Conservation (phyloP, 2,888 invertebrate genomes). For the Synanthedon vespiformis region DNA sequence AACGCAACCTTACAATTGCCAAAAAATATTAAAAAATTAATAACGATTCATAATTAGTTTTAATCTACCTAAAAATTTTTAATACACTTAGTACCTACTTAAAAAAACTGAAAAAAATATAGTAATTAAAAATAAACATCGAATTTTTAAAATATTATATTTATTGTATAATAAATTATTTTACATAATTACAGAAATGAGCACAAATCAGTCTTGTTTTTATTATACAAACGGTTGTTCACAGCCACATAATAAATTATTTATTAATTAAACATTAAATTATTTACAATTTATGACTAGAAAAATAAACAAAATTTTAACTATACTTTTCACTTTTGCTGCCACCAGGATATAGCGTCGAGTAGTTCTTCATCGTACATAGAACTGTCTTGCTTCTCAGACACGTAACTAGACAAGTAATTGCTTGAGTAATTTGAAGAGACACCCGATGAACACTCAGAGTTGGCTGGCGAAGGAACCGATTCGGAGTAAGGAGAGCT, state of each 20-base stretch:
- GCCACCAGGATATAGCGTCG: constrained; percentile 86
- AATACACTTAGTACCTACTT: too few species aligned
- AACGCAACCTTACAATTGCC: too few species aligned
- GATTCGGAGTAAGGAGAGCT: constrained; percentile 57
- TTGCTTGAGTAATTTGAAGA: constrained; percentile 43
- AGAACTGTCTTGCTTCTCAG: constrained; percentile 67
- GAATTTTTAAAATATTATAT: too few species aligned
- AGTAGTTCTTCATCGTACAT: constrained; percentile 88
- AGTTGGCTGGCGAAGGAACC: constrained; percentile 77
- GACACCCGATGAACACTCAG: constrained; percentile 73
- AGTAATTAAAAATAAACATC: too few species aligned
- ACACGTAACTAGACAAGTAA: constrained; percentile 26
- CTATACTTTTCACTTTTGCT: constrained; percentile 62
- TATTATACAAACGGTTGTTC: constrained; percentile 2
- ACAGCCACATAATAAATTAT: constrained; percentile 9
- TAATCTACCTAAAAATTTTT: too few species aligned
- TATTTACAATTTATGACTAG: constrained; percentile 27
- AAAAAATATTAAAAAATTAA: too few species aligned
- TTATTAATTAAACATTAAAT: not conserved
- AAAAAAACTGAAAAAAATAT: too few species aligned
- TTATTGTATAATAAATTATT: too few species aligned
- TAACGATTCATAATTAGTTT: too few species aligned
- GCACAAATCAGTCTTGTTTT: not conserved
- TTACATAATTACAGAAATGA: not conserved
- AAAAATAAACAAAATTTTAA: constrained; percentile 6